Evolutionary conservation across 1,140 invertebrate genomes (phyloP).

Genomic region (Heliconius melpomene): DNA sequence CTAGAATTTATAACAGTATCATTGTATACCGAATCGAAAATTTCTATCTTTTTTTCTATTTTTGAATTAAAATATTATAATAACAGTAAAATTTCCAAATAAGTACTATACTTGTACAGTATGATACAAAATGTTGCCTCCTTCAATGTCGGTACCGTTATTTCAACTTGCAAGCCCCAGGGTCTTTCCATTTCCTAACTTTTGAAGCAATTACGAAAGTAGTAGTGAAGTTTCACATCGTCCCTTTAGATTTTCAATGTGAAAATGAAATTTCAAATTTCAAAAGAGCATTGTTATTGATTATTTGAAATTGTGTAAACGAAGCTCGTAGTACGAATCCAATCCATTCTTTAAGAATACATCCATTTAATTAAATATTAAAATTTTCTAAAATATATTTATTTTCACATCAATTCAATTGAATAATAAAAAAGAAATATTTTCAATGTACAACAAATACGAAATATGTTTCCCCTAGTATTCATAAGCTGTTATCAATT

Average conservation of each 20-base stretch:
- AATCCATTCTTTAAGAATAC: not conserved
- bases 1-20: too few species aligned
- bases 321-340: not conserved
- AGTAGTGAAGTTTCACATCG: slow-evolving; percentile 65
- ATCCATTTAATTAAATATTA: too few species aligned
- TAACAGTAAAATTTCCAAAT: not conserved
- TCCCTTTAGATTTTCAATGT: slow-evolving; percentile 59
- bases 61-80: too few species aligned
- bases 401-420: not conserved
- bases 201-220: slow-evolving; percentile 70
- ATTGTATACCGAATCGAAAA: too few species aligned
- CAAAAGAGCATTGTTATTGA: slow-evolving; percentile 29
- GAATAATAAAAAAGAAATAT: not conserved
- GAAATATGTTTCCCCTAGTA: slow-evolving; percentile 1
- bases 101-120: slow-evolving; percentile 14
- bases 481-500: slow-evolving; percentile 25
- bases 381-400: too few species aligned
- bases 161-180: slow-evolving; percentile 49
- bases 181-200: slow-evolving; percentile 60
- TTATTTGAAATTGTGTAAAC: not conserved
- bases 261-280: slow-evolving; percentile 61
- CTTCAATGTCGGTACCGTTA: slow-evolving; percentile 45
- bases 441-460: not conserved
- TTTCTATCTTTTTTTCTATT: too few species aligned
- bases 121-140: slow-evolving; percentile 31